Conservation (phyloP, 1,140 invertebrate genomes). For the Bombus sylvicola region DNA sequence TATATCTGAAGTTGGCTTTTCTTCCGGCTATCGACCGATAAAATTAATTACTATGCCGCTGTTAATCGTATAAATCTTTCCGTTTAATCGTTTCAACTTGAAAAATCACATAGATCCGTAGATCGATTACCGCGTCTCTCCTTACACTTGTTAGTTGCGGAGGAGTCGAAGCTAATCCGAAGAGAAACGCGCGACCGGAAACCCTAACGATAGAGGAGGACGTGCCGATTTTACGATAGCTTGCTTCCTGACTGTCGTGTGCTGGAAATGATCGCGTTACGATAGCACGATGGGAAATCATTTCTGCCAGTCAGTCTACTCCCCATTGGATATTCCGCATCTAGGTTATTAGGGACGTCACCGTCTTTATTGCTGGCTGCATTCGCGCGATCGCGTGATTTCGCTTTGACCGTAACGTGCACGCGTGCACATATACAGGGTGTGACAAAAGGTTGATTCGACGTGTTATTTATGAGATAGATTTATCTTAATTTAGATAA, state of each 20-base stretch:
- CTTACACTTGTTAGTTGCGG: neutral
- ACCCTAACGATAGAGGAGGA: neutral
- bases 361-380: conserved; percentile 23
- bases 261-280: conserved; percentile 26
- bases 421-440: neutral
- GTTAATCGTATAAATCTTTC: neutral
- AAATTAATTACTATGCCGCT: neutral
- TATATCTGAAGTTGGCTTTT: conserved; percentile 26
- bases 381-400: conserved; percentile 27
- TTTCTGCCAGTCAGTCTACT: conserved; percentile 62
- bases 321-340: conserved; percentile 15
- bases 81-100: neutral
- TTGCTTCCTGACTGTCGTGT: conserved; percentile 10
- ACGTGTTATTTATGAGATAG: too few species aligned
- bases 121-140: neutral
- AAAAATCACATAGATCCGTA: neutral
- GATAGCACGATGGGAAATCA: conserved; percentile 72
- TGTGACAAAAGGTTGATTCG: neutral
- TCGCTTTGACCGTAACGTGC: conserved; percentile 10
- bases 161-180: neutral
- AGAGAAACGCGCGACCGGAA: conserved; percentile 12
- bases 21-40: neutral
- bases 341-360: conserved; percentile 49
- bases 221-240: conserved; percentile 16
- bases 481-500: neutral